Evolutionary conservation across 2,113 vertebrate species (phyloP).

Genomic region (Hippocampus comes): DNA sequence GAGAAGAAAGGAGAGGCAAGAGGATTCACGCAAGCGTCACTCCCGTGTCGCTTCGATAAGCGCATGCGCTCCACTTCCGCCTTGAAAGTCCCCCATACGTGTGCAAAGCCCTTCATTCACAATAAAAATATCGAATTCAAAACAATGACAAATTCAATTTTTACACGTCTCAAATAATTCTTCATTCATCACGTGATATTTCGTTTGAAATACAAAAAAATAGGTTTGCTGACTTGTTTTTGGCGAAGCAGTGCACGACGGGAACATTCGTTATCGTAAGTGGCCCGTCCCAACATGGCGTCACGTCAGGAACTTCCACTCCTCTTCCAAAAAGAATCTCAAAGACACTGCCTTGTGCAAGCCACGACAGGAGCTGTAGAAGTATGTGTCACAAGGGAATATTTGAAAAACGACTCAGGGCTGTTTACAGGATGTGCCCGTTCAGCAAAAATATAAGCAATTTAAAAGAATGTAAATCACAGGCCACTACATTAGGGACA

Average conservation of each 20-base stretch:
- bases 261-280: neutral
- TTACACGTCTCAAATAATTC: neutral
- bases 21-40: neutral
- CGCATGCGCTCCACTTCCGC: neutral
- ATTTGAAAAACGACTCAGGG: neutral
- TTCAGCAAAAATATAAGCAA: neutral
- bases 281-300: slow-evolving; percentile 85
- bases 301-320: slow-evolving; percentile 76
- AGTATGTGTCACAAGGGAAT: slow-evolving; percentile 4
- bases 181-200: neutral
- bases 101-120: neutral
- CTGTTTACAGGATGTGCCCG: neutral
- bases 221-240: neutral
- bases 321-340: slow-evolving; percentile 54
- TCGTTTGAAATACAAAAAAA: neutral
- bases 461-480: neutral
- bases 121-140: neutral
- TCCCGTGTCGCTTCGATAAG: slow-evolving; percentile 3
- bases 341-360: slow-evolving; percentile 27
- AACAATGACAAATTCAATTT: neutral
- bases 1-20: slow-evolving; percentile 21
- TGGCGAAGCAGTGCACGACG: fast-evolving
- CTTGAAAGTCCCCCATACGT: neutral
- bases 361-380: slow-evolving; percentile 41
- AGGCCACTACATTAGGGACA: neutral